A percentile compares a stretch with the other conserved stretches of the same genome.
Conservation (phyloP, 1,140 invertebrate genomes). For the Callitettix versicolor region DNA sequence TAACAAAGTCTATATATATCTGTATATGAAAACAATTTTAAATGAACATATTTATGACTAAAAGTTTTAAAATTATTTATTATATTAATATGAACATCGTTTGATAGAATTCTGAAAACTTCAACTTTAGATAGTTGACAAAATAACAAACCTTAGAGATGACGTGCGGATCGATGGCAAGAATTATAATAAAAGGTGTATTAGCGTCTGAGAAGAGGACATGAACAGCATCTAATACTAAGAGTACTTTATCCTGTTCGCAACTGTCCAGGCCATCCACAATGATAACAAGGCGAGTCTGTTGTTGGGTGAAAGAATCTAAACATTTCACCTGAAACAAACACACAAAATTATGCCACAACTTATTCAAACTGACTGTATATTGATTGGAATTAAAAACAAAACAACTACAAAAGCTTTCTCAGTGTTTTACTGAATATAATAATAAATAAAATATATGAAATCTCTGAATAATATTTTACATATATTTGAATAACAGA, state of each 20-base stretch:
- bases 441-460: neutral
- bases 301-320: constrained; percentile 81
- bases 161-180: constrained; percentile 94
- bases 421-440: neutral
- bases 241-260: constrained; percentile 91
- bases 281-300: constrained; percentile 86
- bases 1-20: too few relatives aligned
- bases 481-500: too few relatives aligned
- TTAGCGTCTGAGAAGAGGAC: constrained; percentile 84
- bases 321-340: constrained; percentile 58
- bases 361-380: too few relatives aligned
- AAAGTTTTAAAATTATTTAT: too few relatives aligned
- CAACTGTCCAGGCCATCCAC: constrained; percentile 96
- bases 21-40: too few relatives aligned
- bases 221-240: constrained; percentile 87
- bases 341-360: too few relatives aligned
- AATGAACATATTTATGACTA: too few relatives aligned
- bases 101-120: too few relatives aligned
- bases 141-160: constrained; percentile 71
- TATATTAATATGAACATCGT: too few relatives aligned
- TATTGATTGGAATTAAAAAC: too few relatives aligned
- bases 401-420: neutral
- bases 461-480: too few relatives aligned
- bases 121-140: neutral
- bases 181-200: constrained; percentile 84